These are phyloP conservation scores for Ganaspis brasiliensis DNA, from an alignment of 2,888 invertebrate genomes.

Conservation along the genomic window DNA sequence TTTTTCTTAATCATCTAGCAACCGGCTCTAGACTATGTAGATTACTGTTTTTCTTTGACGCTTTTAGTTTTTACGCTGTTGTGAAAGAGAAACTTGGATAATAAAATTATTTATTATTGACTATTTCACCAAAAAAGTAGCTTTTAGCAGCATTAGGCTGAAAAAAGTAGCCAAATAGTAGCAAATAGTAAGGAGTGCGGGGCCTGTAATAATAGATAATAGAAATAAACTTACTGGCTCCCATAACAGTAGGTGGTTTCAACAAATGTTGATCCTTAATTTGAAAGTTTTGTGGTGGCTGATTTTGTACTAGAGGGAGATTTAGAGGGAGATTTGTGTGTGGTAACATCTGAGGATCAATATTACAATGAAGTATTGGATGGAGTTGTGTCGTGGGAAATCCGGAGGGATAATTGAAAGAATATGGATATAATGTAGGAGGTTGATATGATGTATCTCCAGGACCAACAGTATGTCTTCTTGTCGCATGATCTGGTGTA, in stretches of 20 bases:
- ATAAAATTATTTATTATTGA: too few species aligned
- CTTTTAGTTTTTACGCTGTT: too few species aligned
- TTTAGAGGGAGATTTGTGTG: conserved; percentile 92
- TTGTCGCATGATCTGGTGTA: conserved; percentile 84
- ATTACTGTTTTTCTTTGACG: too few species aligned
- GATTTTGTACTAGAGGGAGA: conserved; percentile 91
- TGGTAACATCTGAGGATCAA: conserved; percentile 84
- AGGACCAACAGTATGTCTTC: conserved; percentile 96
- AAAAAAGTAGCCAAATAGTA: too few species aligned
- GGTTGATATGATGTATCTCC: conserved; percentile 93
- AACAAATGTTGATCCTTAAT: conserved; percentile 96
- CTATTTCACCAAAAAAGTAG: too few species aligned
- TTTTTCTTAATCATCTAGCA: too few species aligned
- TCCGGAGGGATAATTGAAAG: conserved; percentile 73
- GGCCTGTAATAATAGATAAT: too few species aligned
- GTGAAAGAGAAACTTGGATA: too few species aligned
- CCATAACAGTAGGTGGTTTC: conserved; percentile 95
- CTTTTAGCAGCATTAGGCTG: too few species aligned
- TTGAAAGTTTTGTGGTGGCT: conserved; percentile 91
- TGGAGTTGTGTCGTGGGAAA: conserved; percentile 72
- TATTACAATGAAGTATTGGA: conserved; percentile 74
- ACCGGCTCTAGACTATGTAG: too few species aligned
- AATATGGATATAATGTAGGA: conserved; percentile 74
- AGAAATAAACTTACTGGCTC: conserved; percentile 85
- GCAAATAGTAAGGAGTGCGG: too few species aligned